Evolutionary conservation across 2,797 vertebrate genomes (phyloP).

Genomic region (Balearica regulorum): DNA sequence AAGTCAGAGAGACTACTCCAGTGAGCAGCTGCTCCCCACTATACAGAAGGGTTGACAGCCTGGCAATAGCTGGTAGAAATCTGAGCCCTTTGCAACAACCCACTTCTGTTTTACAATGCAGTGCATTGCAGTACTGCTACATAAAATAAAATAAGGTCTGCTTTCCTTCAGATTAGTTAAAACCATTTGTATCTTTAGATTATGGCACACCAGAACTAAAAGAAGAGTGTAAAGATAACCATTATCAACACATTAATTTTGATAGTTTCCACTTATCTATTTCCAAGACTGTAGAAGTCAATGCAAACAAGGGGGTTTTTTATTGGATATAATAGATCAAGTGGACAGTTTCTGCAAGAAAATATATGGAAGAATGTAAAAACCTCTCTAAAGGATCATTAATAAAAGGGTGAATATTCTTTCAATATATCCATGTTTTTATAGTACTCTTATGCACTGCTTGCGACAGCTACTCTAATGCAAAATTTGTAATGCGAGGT

Average conservation of each 20-base stretch:
- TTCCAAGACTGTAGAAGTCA: not conserved
- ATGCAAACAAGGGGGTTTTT: conserved; percentile 26
- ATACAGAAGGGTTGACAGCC: not conserved
- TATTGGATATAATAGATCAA: conserved; percentile 37
- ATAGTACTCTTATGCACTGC: not conserved
- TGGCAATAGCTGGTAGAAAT: not conserved
- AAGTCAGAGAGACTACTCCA: not conserved
- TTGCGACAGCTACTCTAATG: not conserved
- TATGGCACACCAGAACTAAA: not conserved
- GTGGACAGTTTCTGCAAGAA: not conserved
- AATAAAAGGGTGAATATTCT: conserved; percentile 25
- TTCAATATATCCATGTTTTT: not conserved
- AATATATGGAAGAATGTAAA: conserved; percentile 8
- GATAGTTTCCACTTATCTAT: not conserved
- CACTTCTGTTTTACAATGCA: not conserved
- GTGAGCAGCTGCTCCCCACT: not conserved
- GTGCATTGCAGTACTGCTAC: not conserved
- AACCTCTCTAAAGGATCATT: not conserved
- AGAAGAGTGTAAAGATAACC: not conserved
- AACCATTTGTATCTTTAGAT: not conserved
- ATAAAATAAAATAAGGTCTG: not conserved
- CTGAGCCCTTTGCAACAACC: not conserved
- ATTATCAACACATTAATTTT: not conserved
- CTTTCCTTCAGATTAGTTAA: not conserved
- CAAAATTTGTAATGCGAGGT: not conserved